A percentile compares a stretch with the other conserved stretches of the same genome.
Conservation (phyloP, 2,888 invertebrate species). For the Lasioglossum lativentre region DNA sequence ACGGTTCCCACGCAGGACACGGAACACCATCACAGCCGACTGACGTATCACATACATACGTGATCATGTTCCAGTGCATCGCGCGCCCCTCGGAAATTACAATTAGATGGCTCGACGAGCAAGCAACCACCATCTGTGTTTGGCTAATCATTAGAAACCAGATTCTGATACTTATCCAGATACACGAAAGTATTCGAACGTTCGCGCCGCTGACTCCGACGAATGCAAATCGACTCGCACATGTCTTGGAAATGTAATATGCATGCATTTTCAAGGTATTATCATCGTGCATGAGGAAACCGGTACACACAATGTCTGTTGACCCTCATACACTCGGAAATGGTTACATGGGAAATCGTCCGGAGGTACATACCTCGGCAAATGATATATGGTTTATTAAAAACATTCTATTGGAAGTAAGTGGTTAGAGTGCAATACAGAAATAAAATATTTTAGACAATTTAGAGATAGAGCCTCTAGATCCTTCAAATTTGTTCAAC, state of each 20-base stretch:
- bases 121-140: slow-evolving; percentile 28
- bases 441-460: too few species aligned
- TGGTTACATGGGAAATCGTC: background rate
- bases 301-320: background rate
- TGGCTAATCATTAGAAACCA: slow-evolving; percentile 27
- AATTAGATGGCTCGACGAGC: slow-evolving; percentile 65
- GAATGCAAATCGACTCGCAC: background rate
- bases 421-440: too few species aligned
- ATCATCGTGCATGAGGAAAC: background rate
- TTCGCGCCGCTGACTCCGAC: background rate
- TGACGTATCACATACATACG: slow-evolving; percentile 81
- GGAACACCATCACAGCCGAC: slow-evolving; percentile 78
- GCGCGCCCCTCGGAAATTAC: slow-evolving; percentile 75
- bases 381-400: background rate
- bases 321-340: background rate
- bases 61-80: slow-evolving; percentile 82
- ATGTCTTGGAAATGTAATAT: background rate
- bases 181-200: slow-evolving; percentile 4
- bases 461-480: too few species aligned
- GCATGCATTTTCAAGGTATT: background rate
- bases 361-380: background rate
- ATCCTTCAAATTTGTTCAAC: too few species aligned
- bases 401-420: background rate
- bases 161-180: background rate
- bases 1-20: slow-evolving; percentile 83